Base-by-base conservation (phyloP, 2,888 invertebrate genomes). In the Bellardia pandia region DNA sequence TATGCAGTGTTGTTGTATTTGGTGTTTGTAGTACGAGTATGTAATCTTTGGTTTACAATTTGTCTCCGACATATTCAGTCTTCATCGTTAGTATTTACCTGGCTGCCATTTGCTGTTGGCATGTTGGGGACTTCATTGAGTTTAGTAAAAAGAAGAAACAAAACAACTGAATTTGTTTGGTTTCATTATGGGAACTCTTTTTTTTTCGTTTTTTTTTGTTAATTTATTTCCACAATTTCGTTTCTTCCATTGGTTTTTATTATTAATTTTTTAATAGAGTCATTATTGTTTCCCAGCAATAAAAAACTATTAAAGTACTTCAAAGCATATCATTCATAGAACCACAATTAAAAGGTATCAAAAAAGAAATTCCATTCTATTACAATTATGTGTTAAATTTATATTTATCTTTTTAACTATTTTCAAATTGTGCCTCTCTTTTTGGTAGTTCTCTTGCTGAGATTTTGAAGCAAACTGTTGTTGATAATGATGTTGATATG, bases 141-240 rank as follows among this genome's bases (percentile, higher is more conserved):
- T 66, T 56, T 37, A 78, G 42, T 68, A 42, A 40, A 33, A 56
- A 48, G 58, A 33, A 16, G 14, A 14, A 71, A 48, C 23, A 30
- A 66, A 56, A 45, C n/a, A 75, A 75, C 58, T 76, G 83, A 76
- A 82, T 85, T 87, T 87, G 87, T 87, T 81, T 64, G 87, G 84
- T 85, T 87, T 87, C 87, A 81, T 58, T 85, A 81, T 81, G 87
- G 74, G 87, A 85, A 78, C 42, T 42, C 64, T 71, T 76, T 62
- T 76, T 75, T 14, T 37, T 69, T 69, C 48, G 6, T 53, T 62
- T 80, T 78, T 37, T 37, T 58, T 23, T 82, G 40, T 66, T 53
- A 62, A 13, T 23, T 58, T 58, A 48, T 60, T 78, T 78, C 5
- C 78, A 48, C 58, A 23, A 58, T 45, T 48, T 40, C 13, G 16